Conservation (phyloP, 2,888 invertebrate genomes). For the Pecten maximus region DNA sequence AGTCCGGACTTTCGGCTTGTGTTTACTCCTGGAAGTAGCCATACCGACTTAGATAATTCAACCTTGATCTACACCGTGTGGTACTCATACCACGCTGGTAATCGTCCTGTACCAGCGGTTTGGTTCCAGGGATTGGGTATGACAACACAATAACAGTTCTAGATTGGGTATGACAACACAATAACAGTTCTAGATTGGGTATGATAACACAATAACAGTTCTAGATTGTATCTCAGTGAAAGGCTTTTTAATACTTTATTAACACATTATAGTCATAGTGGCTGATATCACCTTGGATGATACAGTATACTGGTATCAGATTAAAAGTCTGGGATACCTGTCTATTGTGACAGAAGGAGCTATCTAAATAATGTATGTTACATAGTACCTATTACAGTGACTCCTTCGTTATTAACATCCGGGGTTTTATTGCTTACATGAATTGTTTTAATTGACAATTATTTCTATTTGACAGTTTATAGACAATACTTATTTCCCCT, state of each 20-base stretch:
- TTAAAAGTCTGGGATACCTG: not conserved
- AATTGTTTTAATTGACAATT: not conserved
- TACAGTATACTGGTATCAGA: not conserved
- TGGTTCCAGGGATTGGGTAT: too few species aligned
- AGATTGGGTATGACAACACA: too few species aligned
- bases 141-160: too few species aligned
- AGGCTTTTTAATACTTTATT: not conserved
- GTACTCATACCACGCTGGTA: not conserved
- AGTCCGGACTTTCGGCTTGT: not conserved
- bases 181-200: not conserved
- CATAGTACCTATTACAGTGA: not conserved
- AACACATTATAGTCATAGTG: not conserved
- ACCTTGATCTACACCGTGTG: constrained; percentile 16
- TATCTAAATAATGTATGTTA: not conserved
- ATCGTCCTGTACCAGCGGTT: not conserved
- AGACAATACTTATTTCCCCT: not conserved
- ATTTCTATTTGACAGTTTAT: not conserved
- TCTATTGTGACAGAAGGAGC: not conserved
- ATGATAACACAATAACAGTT: not conserved
- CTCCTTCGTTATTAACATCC: not conserved
- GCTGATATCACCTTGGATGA: not conserved
- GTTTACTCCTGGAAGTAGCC: not conserved
- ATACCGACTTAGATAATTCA: not conserved
- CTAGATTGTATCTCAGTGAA: not conserved
- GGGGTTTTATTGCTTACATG: not conserved